Evolutionary conservation across 2,797 vertebrate genomes (phyloP), one percentile per base, ranked within the genome.

Genomic region (Todus mexicanus): DNA sequence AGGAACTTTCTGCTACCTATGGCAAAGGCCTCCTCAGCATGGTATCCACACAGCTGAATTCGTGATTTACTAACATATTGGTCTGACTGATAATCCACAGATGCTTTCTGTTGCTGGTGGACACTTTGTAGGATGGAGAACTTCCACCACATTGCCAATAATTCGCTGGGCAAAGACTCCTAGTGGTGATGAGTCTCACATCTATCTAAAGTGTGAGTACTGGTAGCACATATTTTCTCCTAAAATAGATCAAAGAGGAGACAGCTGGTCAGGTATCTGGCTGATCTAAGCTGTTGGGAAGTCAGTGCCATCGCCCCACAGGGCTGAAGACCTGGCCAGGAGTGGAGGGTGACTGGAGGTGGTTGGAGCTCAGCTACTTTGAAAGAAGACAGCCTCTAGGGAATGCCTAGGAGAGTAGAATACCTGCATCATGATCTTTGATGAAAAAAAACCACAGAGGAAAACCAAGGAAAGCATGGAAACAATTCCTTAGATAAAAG

Each of bases 401-500:
- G 17, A 60, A 76, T n/a, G n/a, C n/a, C n/a, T n/a, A n/a, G n/a
- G n/a, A n/a, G n/a, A n/a, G n/a, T n/a, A n/a, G n/a, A n/a, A n/a
- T n/a, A n/a, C n/a, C n/a, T 78, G 14, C 3, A 3, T 40, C 21
- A 51, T 40, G 31, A 33, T 29, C 73, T 84, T 81, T 76, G 23
- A 13, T 54, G 19, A 59, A 70, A 79, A 53, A 83, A 70, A 42
- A 11, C n/a, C 21, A 47, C 5, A 61, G 78, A 40, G 2, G 11
- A 51, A 89, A 66, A 53, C 6, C 12, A 40, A 63, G 33, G 70
- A 61, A 69, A 83, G 1, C n/a, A 69, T 38, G 66, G 43, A 80
- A 87, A 14, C 17, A 38, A 74, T 74, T 91, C 83, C 9, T 74
- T 72, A 61, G n/a, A 65, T 72, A 63, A 90, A 91, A 91, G 18